Evolutionary conservation across 1,140 invertebrate species (phyloP).

Genomic region (Drosophila takahashii): DNA sequence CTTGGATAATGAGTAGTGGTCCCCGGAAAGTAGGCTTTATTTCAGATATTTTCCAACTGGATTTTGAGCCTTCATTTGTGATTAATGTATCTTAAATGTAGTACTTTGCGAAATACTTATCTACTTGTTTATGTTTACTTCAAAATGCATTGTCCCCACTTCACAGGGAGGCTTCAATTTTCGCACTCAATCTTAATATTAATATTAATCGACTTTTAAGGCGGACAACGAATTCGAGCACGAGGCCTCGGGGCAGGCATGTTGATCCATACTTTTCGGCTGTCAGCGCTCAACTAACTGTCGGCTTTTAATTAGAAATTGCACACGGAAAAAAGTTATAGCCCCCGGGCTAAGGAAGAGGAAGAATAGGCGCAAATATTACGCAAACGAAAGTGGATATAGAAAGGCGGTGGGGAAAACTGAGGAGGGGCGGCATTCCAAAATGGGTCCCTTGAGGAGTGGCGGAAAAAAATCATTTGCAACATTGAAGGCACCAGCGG

Average conservation of each 20-base stretch:
- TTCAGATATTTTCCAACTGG: not conserved
- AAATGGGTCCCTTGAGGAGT: slow-evolving; percentile 60
- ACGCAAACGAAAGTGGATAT: slow-evolving; percentile 21
- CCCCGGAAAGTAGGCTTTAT: not conserved
- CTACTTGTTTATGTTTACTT: slow-evolving; percentile 7
- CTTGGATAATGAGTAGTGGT: not conserved
- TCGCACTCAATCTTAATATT: slow-evolving; percentile 6
- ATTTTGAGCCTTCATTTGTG: not conserved
- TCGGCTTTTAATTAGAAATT: slow-evolving; percentile 45
- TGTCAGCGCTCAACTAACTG: slow-evolving; percentile 39
- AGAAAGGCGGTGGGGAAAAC: not conserved
- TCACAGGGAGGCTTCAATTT: not conserved
- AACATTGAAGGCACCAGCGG: slow-evolving; percentile 59
- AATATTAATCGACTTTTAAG: slow-evolving; percentile 21
- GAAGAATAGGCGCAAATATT: slow-evolving; percentile 23
- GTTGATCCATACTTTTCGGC: slow-evolving; percentile 43
- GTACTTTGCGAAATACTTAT: not conserved
- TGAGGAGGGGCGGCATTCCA: slow-evolving; percentile 27
- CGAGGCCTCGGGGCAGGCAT: slow-evolving; percentile 10
- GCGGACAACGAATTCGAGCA: not conserved
- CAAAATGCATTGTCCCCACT: slow-evolving; percentile 9
- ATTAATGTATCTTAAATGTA: too few species aligned
- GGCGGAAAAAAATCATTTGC: slow-evolving; percentile 66
- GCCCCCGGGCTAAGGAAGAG: slow-evolving; percentile 2
- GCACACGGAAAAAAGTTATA: slow-evolving; percentile 29